A percentile compares a stretch with the other conserved stretches of the same genome.
Evolutionary conservation across 1,140 invertebrate genomes (phyloP).

Genomic region (Eciton burchellii): DNA sequence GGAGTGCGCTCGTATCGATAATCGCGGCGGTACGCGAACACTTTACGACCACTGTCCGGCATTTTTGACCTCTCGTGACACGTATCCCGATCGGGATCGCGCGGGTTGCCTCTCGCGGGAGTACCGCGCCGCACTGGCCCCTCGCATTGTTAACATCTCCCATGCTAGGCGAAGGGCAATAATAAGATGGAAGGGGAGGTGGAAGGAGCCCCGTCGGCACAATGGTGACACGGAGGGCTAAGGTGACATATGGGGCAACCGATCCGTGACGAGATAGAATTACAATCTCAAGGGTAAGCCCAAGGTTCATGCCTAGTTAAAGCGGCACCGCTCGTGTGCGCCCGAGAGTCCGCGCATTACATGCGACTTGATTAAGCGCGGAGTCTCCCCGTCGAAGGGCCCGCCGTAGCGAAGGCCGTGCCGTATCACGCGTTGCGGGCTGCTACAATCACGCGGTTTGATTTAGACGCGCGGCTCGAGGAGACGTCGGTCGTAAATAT

Average conservation of each 20-base stretch:
- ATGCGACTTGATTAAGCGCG: slow-evolving; percentile 63
- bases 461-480: slow-evolving; percentile 41
- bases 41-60: background rate
- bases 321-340: slow-evolving; percentile 59
- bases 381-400: slow-evolving; percentile 46
- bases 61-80: background rate
- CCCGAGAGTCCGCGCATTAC: slow-evolving; percentile 69
- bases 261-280: slow-evolving; percentile 73
- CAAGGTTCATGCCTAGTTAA: slow-evolving; percentile 55
- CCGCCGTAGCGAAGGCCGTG: slow-evolving; percentile 2
- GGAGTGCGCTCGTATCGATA: background rate
- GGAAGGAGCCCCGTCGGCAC: slow-evolving; percentile 28
- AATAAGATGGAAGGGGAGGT: background rate
- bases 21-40: background rate
- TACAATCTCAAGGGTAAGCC: slow-evolving; percentile 65
- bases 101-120: background rate
- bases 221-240: slow-evolving; percentile 51
- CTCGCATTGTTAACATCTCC: slow-evolving; percentile 57
- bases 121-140: background rate
- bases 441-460: slow-evolving; percentile 26
- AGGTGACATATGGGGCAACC: slow-evolving; percentile 67
- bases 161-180: slow-evolving; percentile 62
- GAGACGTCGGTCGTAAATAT: slow-evolving; percentile 33
- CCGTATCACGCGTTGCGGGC: slow-evolving; percentile 43
- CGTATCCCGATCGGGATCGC: slow-evolving; percentile 6